These are phyloP conservation scores for Heterodera carotae DNA, from an alignment of 1,140 invertebrate genomes.

Conservation along the genomic window DNA sequence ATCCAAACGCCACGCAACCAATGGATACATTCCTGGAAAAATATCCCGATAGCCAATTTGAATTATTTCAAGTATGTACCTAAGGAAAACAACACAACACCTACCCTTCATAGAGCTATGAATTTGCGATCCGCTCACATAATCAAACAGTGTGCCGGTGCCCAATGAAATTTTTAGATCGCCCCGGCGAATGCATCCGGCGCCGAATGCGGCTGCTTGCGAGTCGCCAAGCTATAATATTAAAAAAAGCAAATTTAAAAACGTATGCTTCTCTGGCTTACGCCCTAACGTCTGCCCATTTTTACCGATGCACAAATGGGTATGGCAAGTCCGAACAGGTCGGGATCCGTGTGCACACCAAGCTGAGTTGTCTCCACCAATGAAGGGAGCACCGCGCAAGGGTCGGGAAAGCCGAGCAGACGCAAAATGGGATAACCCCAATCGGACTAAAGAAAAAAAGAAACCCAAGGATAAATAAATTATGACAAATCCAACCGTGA, in stretches of 20 bases:
- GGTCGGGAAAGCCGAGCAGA: constrained; percentile 78
- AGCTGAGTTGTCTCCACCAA: constrained; percentile 71
- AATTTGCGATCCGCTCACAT: constrained; percentile 73
- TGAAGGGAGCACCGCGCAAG: constrained; percentile 76
- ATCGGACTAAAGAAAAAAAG: constrained; percentile 30
- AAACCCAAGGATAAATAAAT: constrained; percentile 26
- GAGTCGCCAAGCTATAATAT: constrained; percentile 71
- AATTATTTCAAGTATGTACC: constrained; percentile 13
- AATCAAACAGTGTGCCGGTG: constrained; percentile 87
- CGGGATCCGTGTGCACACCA: constrained; percentile 60
- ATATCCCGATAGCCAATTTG: background rate
- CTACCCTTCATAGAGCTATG: constrained; percentile 74
- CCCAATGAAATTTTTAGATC: constrained; percentile 90
- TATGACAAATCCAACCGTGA: constrained; percentile 69
- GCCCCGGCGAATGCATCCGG: constrained; percentile 79
- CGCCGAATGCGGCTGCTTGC: constrained; percentile 86
- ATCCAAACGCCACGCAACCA: constrained; percentile 77
- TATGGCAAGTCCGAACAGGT: constrained; percentile 77
- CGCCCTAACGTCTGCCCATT: constrained; percentile 41
- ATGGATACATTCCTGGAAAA: constrained; percentile 77
- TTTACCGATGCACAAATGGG: constrained; percentile 78
- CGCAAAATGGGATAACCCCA: constrained; percentile 63
- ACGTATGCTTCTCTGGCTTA: background rate
- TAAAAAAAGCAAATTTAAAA: constrained; percentile 15
- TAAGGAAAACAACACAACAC: constrained; percentile 18